Base-by-base conservation (phyloP, 2,888 invertebrate genomes). In the Sinhomidia bicolor region DNA sequence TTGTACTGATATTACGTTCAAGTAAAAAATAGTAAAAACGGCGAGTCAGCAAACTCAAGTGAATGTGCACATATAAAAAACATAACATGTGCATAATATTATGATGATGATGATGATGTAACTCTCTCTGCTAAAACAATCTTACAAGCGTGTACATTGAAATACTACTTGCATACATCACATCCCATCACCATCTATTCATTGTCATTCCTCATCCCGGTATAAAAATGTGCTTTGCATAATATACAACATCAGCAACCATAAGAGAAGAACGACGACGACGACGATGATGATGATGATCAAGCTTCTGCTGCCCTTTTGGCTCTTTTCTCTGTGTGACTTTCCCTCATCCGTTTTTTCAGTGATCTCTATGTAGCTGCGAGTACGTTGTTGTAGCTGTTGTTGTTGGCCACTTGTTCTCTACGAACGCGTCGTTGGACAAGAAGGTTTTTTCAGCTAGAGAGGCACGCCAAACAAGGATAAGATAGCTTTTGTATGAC, bases 311-410 rank as follows among this genome's bases (percentile, higher is more conserved):
- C 12, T 71, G 74, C 54, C 57, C 29, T 82, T 82, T 36, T 68
- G 44, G 47, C 82, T 54, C 47, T 62, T 57, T 68, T 29, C 32
- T 47, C 82, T n/a, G n/a, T n/a, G n/a, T 68, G 60, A 44, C 80
- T 80, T 80, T 78, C 14, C 57, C 44, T 44, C 74, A 83, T 83
- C 83, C 83, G 83, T 44, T 51, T 14, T 51, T 68, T 83, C 41
- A n/a, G n/a, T n/a, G n/a, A n/a, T 71, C 71, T 41, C 36, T 17
- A n/a, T 65, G 32, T n/a, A 3, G 60, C 60, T 54, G 54, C 10
- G 41, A 7, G 41, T 7, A 47, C 47, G 17, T 6, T 32, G 7
- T 29, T 65, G 14, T 41, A 44, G 36, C 36, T 36, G 68, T 68
- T 71, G 44, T 71, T 74, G 23, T 41, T 71, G 57, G 60, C 60